Percentiles rank a stretch among this genome's conserved stretches.
phyloP scores from a whole-genome alignment of 2,797 vertebrate genomes.

The Cryptoblepharus egeriae region DNA sequence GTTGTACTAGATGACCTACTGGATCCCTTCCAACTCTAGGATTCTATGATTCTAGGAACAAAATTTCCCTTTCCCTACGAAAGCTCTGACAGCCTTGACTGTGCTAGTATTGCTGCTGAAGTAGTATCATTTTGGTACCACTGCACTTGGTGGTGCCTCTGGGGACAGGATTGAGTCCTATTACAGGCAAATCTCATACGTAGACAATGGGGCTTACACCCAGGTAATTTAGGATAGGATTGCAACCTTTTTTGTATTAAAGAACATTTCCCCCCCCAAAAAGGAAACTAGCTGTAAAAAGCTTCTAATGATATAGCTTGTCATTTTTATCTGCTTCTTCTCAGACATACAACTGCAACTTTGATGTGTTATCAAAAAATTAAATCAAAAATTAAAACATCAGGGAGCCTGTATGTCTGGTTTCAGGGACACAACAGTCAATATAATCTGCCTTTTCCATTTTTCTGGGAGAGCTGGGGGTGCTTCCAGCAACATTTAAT shows the following conservation, averaged over 20 bases:
- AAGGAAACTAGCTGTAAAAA: conserved; percentile 44
- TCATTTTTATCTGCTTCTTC: conserved; percentile 57
- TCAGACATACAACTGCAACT: conserved; percentile 63
- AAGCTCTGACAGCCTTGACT: too few species aligned
- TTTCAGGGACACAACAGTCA: conserved; percentile 73
- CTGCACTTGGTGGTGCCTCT: too few species aligned
- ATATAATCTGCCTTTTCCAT: conserved; percentile 57
- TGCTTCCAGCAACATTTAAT: conserved; percentile 54
- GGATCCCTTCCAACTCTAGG: too few species aligned
- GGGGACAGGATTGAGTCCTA: too few species aligned
- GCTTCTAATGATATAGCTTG: conserved; percentile 57
- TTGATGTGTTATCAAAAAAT: conserved; percentile 76
- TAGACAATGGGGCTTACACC: too few species aligned
- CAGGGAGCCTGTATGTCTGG: conserved; percentile 75
- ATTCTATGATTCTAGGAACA: too few species aligned
- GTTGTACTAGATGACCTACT: too few species aligned
- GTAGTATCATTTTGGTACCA: too few species aligned
- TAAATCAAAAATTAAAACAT: conserved; percentile 82
- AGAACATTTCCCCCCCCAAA: background rate
- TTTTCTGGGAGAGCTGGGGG: conserved; percentile 53
- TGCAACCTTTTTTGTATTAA: conserved; percentile 19
- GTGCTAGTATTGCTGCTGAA: too few species aligned
- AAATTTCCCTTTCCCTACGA: too few species aligned
- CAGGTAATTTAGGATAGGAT: too few species aligned
- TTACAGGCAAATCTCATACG: too few species aligned